Percentiles rank a stretch among this genome's conserved stretches.
Evolutionary conservation across 2,797 vertebrate genomes (phyloP).

Genomic region (Neomorphus geoffroyi): DNA sequence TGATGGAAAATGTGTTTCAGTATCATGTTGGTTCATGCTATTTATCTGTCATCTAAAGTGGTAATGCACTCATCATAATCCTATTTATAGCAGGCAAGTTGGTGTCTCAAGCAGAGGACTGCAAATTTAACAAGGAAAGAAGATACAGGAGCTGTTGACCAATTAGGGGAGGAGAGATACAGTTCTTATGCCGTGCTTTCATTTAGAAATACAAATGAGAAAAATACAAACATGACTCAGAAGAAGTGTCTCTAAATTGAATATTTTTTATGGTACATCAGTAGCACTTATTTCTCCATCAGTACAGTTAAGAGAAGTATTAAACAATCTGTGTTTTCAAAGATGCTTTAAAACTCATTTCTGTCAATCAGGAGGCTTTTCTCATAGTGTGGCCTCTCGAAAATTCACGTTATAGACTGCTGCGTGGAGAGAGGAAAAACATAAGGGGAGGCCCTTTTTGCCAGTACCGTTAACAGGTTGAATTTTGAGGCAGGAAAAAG

Average conservation of each 20-base stretch:
- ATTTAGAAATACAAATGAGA: conserved; percentile 27
- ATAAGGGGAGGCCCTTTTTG: neutral
- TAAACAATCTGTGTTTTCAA: conserved; percentile 25
- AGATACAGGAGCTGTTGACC: conserved; percentile 20
- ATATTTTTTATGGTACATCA: conserved; percentile 22
- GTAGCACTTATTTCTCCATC: conserved; percentile 17
- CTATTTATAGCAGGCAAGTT: conserved; percentile 13
- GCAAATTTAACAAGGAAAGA: conserved; percentile 2
- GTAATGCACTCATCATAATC: neutral
- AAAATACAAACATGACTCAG: conserved; percentile 1
- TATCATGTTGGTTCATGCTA: neutral
- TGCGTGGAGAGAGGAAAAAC: neutral
- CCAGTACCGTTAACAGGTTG: neutral
- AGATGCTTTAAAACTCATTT: conserved; percentile 26
- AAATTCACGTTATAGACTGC: neutral
- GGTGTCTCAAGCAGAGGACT: neutral
- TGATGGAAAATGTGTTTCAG: neutral
- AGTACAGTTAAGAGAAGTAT: neutral
- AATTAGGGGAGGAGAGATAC: neutral
- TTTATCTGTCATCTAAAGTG: neutral
- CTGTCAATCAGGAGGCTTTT: conserved; percentile 7
- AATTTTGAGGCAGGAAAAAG: neutral
- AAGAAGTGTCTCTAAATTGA: conserved; percentile 6
- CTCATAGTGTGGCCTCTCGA: neutral
- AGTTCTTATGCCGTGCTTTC: neutral